Percentiles rank a stretch among this genome's conserved stretches.
Conservation (phyloP, 2,888 invertebrate genomes). For the Druceiella hillmani region DNA sequence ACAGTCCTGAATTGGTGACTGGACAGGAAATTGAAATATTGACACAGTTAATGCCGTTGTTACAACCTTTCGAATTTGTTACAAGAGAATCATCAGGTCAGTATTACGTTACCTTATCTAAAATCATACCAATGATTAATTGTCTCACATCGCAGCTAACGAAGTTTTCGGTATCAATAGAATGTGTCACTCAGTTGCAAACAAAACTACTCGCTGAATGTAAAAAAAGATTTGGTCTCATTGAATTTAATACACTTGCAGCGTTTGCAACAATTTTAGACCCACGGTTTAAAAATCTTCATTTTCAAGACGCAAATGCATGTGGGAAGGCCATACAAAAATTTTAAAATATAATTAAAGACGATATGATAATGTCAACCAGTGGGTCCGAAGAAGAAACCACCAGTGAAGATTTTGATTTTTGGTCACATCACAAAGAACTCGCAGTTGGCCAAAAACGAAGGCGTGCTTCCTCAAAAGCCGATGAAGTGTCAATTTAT, state of each 20-base stretch:
- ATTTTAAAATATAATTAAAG: no score
- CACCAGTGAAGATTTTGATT: constrained; percentile 16
- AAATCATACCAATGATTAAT: constrained; percentile 19
- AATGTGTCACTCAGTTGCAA: no score
- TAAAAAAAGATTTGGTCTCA: constrained; percentile 17
- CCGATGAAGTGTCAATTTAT: no score
- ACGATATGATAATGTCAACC: no score
- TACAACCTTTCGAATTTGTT: constrained; percentile 18
- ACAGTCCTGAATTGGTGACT: constrained; percentile 13
- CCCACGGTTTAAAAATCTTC: constrained; percentile 17
- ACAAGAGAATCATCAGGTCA: constrained; percentile 19
- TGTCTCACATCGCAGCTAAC: constrained; percentile 16
- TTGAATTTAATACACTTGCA: constrained; percentile 18
- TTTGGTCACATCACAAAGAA: constrained; percentile 17
- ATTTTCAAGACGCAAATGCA: constrained; percentile 18
- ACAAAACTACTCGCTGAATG: constrained; percentile 15
- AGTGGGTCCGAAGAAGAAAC: constrained; percentile 18
- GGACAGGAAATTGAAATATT: constrained; percentile 13
- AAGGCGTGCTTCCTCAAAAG: constrained; percentile 11
- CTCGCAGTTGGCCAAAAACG: constrained; percentile 17
- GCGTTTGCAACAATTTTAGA: constrained; percentile 17
- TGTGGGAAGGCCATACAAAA: constrained; percentile 14
- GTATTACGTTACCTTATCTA: constrained; percentile 14
- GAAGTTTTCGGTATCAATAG: no score
- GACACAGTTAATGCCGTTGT: constrained; percentile 10